phyloP scores from a whole-genome alignment of 2,797 vertebrate genomes.

The Calcarius lapponicus region DNA sequence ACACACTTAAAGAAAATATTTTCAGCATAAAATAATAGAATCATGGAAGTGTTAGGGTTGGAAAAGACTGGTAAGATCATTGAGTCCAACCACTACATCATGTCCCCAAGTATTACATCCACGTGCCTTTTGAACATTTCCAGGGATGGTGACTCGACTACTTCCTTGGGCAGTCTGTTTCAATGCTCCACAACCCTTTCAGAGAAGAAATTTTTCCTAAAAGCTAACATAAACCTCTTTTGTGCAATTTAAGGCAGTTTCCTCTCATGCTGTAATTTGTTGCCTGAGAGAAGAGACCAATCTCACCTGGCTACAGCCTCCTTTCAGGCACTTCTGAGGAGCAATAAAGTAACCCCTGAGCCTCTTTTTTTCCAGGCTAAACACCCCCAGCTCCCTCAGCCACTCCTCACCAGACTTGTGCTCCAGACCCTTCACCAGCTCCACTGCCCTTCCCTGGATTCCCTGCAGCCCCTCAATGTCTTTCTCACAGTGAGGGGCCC shows the following conservation, averaged over 20 bases:
- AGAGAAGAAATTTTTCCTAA: not conserved
- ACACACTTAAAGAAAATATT: not conserved
- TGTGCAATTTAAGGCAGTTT: not conserved
- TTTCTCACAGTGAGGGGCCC: not conserved
- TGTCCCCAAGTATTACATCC: not conserved
- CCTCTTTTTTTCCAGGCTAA: not conserved
- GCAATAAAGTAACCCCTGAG: not conserved
- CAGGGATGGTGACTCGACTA: not conserved
- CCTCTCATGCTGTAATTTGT: not conserved
- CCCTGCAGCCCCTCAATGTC: fast-evolving
- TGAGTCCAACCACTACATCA: not conserved
- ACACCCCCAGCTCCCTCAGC: not conserved
- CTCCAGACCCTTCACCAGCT: not conserved
- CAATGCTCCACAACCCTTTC: not conserved
- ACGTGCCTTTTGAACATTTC: not conserved
- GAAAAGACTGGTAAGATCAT: not conserved
- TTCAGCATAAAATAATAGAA: not conserved
- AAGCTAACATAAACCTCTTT: not conserved
- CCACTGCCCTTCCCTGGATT: not conserved
- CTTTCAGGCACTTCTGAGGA: not conserved
- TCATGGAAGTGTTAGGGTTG: not conserved
- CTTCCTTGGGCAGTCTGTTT: not conserved
- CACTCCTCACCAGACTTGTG: not conserved
- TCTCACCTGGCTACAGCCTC: not conserved
- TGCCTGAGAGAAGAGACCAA: not conserved